Evolutionary conservation across 2,888 invertebrate genomes (phyloP), one percentile per base, ranked within the genome.

Genomic region (Drosophila anomalata): DNA sequence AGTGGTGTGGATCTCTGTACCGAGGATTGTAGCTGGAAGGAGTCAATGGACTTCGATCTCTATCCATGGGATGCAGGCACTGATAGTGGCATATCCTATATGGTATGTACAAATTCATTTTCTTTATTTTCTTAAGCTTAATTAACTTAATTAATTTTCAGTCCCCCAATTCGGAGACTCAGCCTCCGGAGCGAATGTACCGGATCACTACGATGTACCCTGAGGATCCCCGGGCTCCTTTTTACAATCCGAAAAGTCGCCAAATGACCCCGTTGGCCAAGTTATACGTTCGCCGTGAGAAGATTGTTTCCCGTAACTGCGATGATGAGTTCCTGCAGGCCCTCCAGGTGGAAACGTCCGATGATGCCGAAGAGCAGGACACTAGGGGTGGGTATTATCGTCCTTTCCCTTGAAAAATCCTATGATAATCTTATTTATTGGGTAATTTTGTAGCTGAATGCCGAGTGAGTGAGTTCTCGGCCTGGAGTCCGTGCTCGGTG

Each of bases 11-110:
- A 99, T 89, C 93, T 99, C 8, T 99, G 99, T 89, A 93, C 95
- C 66, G 92, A 93, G 69, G 97, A 99, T 92, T 98, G 99, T 90
- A 94, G 96, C 0, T 99, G 99, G 99, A 93, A 94, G n/a, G 95
- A 96, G 78, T 94, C 95, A 63, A 93, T 96, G 84, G 94, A 94
- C 41, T 93, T 99, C 44, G 97, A 98, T 92, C 93, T 99, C 31
- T 96, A 94, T 89, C 98, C 99, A 0, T 98, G 97, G 93, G 99
- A 99, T 92, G 98, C 98, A 1, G 99, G 99, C 42, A 98, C 98
- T 0, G 99, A 99, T 90, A 94, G 94, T 88, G 99, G 99, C 12
- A 94, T 98, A 59, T 95, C 96, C 0, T 99, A 99, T 88, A 95
- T 96, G 96, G 96, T 96, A 89, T 91, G 90, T 12, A n/a, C 1